Evolutionary conservation across 2,888 invertebrate species (phyloP).

Genomic region (Polyommatus iphigenia): DNA sequence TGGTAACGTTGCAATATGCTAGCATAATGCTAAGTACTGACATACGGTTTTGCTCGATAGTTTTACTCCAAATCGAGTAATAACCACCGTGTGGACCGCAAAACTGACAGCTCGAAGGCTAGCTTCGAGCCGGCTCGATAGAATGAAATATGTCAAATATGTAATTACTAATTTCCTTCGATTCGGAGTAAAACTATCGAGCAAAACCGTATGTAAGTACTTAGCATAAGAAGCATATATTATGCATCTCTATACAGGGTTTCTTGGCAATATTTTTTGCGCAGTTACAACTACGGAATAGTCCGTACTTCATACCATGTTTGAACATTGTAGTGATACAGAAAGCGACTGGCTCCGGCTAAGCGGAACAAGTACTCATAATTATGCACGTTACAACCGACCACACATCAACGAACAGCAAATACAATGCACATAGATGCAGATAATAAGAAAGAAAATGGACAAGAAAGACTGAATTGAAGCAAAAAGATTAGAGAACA

Average conservation of each 20-base stretch:
- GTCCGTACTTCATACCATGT: constrained; percentile 5
- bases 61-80: no score
- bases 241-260: not conserved
- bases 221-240: not conserved
- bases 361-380: constrained; percentile 16
- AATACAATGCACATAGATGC: not conserved
- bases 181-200: no score
- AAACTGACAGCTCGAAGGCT: no score
- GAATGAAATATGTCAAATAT: no score
- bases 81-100: no score
- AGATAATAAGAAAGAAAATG: not conserved
- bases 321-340: not conserved
- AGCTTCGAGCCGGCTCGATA: no score
- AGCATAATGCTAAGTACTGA: no score
- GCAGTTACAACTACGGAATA: not conserved
- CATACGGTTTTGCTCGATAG: no score
- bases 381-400: constrained; percentile 22
- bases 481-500: not conserved
- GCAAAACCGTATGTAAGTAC: no score
- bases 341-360: constrained; percentile 15
- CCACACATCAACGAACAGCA: constrained; percentile 13
- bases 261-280: not conserved
- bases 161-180: no score
- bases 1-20: no score
- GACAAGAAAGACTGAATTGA: not conserved